Evolutionary conservation across 2,797 vertebrate species (phyloP), one percentile per base, ranked within the genome.

Genomic region (Syndactyla subalaris): DNA sequence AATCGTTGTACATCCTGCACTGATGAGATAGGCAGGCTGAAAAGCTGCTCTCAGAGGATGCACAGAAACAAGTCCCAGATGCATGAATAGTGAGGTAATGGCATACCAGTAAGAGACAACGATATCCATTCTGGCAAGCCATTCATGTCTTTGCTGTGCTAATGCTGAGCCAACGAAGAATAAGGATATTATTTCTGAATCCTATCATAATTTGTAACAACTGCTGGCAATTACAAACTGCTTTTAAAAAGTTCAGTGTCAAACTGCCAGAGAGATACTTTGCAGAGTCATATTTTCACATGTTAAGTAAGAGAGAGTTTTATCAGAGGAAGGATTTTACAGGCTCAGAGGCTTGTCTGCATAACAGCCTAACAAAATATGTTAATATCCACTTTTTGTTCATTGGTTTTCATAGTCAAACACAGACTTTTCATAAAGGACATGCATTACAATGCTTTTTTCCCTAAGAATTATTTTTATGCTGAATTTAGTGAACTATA

Each of bases 61-160:
- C 88, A 91, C 34, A 85, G 92, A 75, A 96, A 27, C n/a, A 41
- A 61, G 57, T 36, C 67, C 85, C 77, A 86, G 93, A 87, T 91
- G 92, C 67, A 63, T 7, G 14, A 62, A 24, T 86, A 92, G 83
- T n/a, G 75, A 95, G 87, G 65, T 73, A 54, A 75, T 51, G 93
- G 66, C 81, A 65, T 18, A 66, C 89, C 91, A 94, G 71, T 36
- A 79, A 82, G 77, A 88, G 89, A 76, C 34, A 45, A 94, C 95
- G 78, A 27, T 8, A 91, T 41, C 49, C 12, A 14, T 65, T 91
- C 76, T 85, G 71, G 70, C 65, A 93, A 79, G 81, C 43, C 23
- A 17, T 59, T 93, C 91, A 45, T 95, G 87, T 82, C 80, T 91
- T 72, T 58, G 14, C 86, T 88, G 41, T 54, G 90, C 91, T 85